Evolutionary conservation across 1,140 invertebrate species (phyloP).

Genomic region (Drosophila prosaltans): DNA sequence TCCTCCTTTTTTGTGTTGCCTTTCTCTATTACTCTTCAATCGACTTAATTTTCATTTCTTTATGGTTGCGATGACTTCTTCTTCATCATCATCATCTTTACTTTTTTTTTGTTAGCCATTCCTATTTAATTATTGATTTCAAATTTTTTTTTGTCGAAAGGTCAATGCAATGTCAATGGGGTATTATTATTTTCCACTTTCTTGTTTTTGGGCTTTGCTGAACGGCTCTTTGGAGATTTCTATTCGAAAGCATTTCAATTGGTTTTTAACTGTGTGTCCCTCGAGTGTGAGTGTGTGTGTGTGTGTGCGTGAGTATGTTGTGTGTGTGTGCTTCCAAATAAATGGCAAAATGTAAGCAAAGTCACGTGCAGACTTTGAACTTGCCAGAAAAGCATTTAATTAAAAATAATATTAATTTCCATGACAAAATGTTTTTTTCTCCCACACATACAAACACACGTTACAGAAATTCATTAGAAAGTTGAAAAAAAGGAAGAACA

Average conservation of each 20-base stretch:
- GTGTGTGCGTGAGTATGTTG: constrained; percentile 15
- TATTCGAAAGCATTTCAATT: constrained; percentile 63
- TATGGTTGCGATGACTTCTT: constrained; percentile 39
- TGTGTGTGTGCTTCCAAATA: constrained; percentile 13
- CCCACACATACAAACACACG: neutral
- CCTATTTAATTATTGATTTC: constrained; percentile 77
- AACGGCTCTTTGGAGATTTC: constrained; percentile 49
- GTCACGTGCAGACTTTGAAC: constrained; percentile 63
- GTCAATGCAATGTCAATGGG: constrained; percentile 70
- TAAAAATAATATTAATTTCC: constrained; percentile 67
- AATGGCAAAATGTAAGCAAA: constrained; percentile 49
- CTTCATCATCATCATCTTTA: constrained; percentile 34
- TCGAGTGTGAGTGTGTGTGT: constrained; percentile 14
- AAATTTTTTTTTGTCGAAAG: constrained; percentile 53
- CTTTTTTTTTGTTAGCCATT: constrained; percentile 27
- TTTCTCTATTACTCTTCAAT: constrained; percentile 65
- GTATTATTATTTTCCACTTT: constrained; percentile 6
- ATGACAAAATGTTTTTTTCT: constrained; percentile 39
- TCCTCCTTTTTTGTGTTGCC: constrained; percentile 49
- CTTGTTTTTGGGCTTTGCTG: neutral
- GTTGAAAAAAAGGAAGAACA: constrained; percentile 4
- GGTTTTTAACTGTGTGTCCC: constrained; percentile 65
- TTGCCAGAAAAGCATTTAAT: constrained; percentile 53
- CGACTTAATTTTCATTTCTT: constrained; percentile 25
- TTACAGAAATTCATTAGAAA: constrained; percentile 16